A percentile compares a stretch with the other conserved stretches of the same genome.
Evolutionary conservation across 2,888 invertebrate species (phyloP).

Genomic region (Drosophila macrospina): DNA sequence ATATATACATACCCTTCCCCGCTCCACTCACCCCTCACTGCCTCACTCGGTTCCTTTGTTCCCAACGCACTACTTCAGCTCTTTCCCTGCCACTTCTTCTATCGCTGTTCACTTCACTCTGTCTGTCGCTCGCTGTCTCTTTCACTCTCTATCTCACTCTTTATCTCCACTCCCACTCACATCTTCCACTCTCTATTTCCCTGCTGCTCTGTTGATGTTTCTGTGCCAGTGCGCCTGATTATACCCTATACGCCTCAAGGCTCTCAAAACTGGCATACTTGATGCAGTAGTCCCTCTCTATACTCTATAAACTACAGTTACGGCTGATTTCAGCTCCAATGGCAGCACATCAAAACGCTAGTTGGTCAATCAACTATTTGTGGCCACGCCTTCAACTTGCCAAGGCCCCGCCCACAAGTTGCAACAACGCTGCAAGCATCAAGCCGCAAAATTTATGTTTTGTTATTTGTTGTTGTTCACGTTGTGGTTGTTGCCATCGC

Average conservation of each 20-base stretch:
- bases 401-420: neutral
- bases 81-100: neutral
- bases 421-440: neutral
- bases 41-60: neutral
- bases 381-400: constrained; percentile 9
- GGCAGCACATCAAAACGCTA: neutral
- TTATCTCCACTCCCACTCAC: no score
- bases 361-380: constrained; percentile 1
- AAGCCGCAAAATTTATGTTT: constrained; percentile 2
- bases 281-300: no score
- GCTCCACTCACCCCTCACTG: neutral
- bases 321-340: neutral
- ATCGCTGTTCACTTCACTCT: neutral
- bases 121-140: no score
- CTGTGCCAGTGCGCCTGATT: constrained; percentile 1
- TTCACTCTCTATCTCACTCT: neutral
- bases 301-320: neutral
- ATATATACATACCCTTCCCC: neutral
- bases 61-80: neutral
- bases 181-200: neutral
- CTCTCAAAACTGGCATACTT: neutral
- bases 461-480: constrained; percentile 20
- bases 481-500: constrained; percentile 35
- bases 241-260: constrained; percentile 3
- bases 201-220: neutral